Conservation (phyloP, 2,888 invertebrate genomes). For the Pheosia tremula region DNA sequence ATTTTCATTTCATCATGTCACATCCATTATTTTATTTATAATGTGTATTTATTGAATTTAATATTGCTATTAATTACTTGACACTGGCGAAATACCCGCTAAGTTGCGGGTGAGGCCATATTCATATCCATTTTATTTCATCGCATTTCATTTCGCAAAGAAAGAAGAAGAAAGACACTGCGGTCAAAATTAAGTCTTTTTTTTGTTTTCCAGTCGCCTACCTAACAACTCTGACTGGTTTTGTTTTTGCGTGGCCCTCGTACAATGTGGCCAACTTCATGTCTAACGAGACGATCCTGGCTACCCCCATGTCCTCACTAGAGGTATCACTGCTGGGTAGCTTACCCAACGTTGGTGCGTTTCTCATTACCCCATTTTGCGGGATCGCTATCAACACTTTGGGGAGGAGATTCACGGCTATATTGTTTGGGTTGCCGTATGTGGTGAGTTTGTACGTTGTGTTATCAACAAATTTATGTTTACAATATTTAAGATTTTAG, state of each 20-base stretch:
- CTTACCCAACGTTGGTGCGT: conserved; percentile 59
- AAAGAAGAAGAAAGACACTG: too few relatives aligned
- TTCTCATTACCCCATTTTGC: conserved; percentile 58
- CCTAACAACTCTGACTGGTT: conserved; percentile 55
- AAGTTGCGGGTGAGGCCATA: too few relatives aligned
- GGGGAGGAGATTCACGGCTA: conserved; percentile 63
- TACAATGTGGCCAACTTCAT: conserved; percentile 60
- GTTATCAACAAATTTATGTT: neutral
- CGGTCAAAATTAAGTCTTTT: too few relatives aligned
- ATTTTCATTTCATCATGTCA: too few relatives aligned
- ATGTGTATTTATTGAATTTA: too few relatives aligned
- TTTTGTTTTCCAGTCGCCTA: conserved; percentile 53
- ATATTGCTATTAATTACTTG: too few relatives aligned
- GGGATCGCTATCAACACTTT: conserved; percentile 55
- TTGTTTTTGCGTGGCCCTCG: conserved; percentile 68
- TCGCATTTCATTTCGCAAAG: too few relatives aligned
- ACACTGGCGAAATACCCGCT: too few relatives aligned
- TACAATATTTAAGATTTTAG: too few relatives aligned
- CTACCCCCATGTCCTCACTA: conserved; percentile 52
- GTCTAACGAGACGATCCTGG: conserved; percentile 59
- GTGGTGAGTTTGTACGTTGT: conserved; percentile 37
- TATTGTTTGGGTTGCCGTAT: conserved; percentile 63
- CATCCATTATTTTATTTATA: too few relatives aligned
- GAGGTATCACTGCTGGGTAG: conserved; percentile 62
- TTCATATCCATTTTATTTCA: too few relatives aligned